A percentile compares a stretch with the other conserved stretches of the same genome.
Conservation (phyloP, 2,797 vertebrate species). For the Myoxocephalus aenaeus region DNA sequence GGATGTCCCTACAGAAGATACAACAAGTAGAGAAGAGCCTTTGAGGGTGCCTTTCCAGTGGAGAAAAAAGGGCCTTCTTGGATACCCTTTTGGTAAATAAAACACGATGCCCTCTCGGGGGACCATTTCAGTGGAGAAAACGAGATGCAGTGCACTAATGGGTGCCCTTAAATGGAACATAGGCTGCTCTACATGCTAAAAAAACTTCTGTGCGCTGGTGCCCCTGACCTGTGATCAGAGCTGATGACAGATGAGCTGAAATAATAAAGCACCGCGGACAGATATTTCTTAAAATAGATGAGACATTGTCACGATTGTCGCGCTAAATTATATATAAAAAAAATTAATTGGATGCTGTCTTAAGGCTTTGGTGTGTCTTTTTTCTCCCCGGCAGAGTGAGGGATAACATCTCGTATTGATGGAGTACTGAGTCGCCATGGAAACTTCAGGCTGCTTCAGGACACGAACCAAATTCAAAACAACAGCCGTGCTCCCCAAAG, state of each 20-base stretch:
- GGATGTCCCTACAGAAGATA: too few species aligned
- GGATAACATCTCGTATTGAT: slow-evolving; percentile 54
- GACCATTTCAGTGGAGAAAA: background rate
- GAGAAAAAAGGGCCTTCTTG: background rate
- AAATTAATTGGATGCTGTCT: slow-evolving; percentile 5
- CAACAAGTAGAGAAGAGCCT: too few species aligned
- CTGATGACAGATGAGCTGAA: slow-evolving; percentile 13
- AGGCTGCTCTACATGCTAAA: too few species aligned
- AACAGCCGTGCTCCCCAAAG: slow-evolving; percentile 9
- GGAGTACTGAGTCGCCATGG: slow-evolving; percentile 65
- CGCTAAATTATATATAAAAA: background rate
- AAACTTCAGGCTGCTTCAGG: slow-evolving; percentile 65
- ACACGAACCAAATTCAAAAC: slow-evolving; percentile 55
- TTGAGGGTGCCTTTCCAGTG: too few species aligned
- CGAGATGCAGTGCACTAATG: too few species aligned
- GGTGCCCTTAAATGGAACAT: too few species aligned
- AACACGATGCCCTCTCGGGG: background rate
- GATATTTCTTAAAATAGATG: background rate
- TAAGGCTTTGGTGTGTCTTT: background rate
- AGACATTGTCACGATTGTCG: background rate
- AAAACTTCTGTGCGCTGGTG: background rate
- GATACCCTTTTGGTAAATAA: background rate
- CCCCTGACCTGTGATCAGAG: background rate
- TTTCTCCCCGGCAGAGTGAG: background rate
- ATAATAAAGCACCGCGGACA: background rate